Evolutionary conservation across 2,797 vertebrate species (phyloP).

Genomic region (Enteromius mattozi): DNA sequence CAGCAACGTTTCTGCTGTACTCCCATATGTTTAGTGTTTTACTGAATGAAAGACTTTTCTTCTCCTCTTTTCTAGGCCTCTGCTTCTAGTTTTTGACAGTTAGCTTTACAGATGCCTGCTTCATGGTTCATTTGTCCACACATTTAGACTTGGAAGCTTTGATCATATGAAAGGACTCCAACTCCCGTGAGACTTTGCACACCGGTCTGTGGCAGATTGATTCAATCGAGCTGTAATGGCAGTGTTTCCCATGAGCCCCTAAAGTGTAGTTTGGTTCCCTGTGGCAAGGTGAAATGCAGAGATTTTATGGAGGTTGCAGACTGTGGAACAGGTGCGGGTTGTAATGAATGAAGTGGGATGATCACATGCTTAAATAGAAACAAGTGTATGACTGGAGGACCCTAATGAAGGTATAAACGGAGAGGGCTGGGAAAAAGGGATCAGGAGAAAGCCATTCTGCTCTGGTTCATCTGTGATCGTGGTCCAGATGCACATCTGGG

Average conservation of each 20-base stretch:
- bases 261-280: conserved; percentile 57
- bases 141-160: conserved; percentile 61
- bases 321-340: conserved; percentile 61
- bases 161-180: conserved; percentile 61
- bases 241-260: conserved; percentile 61
- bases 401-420: not conserved
- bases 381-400: not conserved
- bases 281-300: conserved; percentile 56
- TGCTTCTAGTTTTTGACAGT: conserved; percentile 55
- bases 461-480: conserved; percentile 66
- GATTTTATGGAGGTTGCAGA: conserved; percentile 64
- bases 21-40: conserved; percentile 64
- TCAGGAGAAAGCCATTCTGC: conserved; percentile 66
- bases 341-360: conserved; percentile 49
- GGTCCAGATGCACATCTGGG: conserved; percentile 74
- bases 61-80: conserved; percentile 34
- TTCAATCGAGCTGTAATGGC: conserved; percentile 57
- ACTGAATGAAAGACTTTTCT: conserved; percentile 8
- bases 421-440: conserved; percentile 41
- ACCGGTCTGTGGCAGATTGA: conserved; percentile 51
- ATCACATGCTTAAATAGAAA: conserved; percentile 17
- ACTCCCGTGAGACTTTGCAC: conserved; percentile 63
- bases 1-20: conserved; percentile 61
- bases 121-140: conserved; percentile 60
- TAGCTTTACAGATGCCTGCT: conserved; percentile 63